Conservation (phyloP, 2,797 vertebrate species). For the Rhinichthys osculus region DNA sequence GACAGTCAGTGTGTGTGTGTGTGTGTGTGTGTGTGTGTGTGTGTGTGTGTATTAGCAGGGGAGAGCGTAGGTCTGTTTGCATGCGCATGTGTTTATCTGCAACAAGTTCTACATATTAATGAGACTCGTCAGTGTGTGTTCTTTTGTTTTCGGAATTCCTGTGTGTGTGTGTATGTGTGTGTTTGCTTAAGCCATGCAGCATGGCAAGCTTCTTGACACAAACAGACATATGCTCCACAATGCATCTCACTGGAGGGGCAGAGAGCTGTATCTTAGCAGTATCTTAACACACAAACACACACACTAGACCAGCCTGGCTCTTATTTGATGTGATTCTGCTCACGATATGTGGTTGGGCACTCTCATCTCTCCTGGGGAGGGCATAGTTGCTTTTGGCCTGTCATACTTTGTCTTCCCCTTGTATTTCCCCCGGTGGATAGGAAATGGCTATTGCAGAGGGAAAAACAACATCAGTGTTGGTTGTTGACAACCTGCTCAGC, state of each 20-base stretch:
- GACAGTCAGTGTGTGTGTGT: slow-evolving; percentile 42
- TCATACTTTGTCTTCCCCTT: slow-evolving; percentile 66
- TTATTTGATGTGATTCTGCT: slow-evolving; percentile 56
- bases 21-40: slow-evolving; percentile 43
- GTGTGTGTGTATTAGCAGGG: slow-evolving; percentile 42
- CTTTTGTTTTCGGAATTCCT: slow-evolving; percentile 47
- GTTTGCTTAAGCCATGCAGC: slow-evolving; percentile 36
- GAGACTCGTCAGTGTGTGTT: slow-evolving; percentile 24
- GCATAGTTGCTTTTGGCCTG: slow-evolving; percentile 54
- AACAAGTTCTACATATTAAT: slow-evolving; percentile 43
- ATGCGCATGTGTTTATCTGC: slow-evolving; percentile 40
- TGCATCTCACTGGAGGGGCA: slow-evolving; percentile 33
- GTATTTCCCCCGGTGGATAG: slow-evolving; percentile 54
- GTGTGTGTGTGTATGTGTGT: slow-evolving; percentile 14
- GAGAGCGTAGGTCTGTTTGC: slow-evolving; percentile 43
- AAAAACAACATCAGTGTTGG: slow-evolving; percentile 68
- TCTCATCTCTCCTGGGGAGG: slow-evolving; percentile 51
- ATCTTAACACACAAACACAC: background rate
- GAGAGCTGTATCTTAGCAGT: slow-evolving; percentile 41
- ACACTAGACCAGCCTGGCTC: slow-evolving; percentile 20
- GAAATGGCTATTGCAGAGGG: slow-evolving; percentile 62
- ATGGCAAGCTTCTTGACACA: slow-evolving; percentile 46
- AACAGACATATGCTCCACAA: slow-evolving; percentile 55
- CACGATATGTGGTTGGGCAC: slow-evolving; percentile 46
- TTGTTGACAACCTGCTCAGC: slow-evolving; percentile 69